A percentile compares a stretch with the other conserved stretches of the same genome.
Conservation (phyloP, 2,888 invertebrate species). For the Dolichomitus sp. region DNA sequence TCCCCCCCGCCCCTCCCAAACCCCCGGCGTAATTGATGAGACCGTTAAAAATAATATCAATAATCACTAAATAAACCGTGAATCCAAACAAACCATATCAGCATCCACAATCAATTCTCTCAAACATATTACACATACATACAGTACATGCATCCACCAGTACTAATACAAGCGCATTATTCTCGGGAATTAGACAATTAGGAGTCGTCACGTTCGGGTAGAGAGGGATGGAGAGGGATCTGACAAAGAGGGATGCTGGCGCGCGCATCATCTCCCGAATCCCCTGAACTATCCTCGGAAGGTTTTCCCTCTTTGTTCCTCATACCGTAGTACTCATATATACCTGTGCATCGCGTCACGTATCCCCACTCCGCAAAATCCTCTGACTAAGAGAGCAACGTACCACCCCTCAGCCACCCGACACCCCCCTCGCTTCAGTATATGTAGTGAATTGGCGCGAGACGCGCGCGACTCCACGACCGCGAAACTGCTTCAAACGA, state of each 20-base stretch:
- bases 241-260: conserved; percentile 52
- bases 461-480: conserved; percentile 45
- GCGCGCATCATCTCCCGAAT: conserved; percentile 49
- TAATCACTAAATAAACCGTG: conserved; percentile 21
- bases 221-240: conserved; percentile 38
- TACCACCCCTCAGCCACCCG: conserved; percentile 65
- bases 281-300: conserved; percentile 2
- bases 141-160: conserved; percentile 43
- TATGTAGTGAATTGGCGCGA: conserved; percentile 36
- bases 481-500: conserved; percentile 58
- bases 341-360: conserved; percentile 21
- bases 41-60: background rate
- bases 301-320: conserved; percentile 31
- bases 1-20: too few species aligned
- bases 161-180: conserved; percentile 75
- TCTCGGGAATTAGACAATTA: conserved; percentile 86
- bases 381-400: conserved; percentile 52
- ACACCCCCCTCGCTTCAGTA: conserved; percentile 44
- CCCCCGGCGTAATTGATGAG: background rate
- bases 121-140: conserved; percentile 17
- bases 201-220: conserved; percentile 85
- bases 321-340: background rate
- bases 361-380: conserved; percentile 40
- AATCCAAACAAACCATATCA: conserved; percentile 8
- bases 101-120: conserved; percentile 81